A percentile compares a stretch with the other conserved stretches of the same genome.
Conservation (phyloP, 2,888 invertebrate genomes). For the Hydropsyche betteni region DNA sequence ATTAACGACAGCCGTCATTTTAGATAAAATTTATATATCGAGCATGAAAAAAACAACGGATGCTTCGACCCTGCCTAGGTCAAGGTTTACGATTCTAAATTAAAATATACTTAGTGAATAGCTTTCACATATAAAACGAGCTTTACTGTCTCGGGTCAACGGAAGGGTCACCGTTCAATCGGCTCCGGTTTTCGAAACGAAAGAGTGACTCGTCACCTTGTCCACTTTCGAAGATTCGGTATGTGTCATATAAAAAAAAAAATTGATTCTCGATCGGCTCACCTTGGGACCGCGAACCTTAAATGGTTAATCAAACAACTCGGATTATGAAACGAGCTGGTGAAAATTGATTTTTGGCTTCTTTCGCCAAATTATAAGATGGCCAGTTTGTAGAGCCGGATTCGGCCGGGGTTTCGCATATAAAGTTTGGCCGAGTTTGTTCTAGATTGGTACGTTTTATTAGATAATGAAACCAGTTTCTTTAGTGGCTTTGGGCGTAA, state of each 20-base stretch:
- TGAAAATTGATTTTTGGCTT: neutral
- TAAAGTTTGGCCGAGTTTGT: neutral
- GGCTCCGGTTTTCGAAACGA: too few species aligned
- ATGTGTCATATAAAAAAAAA: neutral
- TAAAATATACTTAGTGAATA: too few species aligned
- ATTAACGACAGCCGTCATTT: too few species aligned
- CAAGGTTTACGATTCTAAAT: too few species aligned
- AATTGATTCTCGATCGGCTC: neutral
- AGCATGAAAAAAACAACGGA: too few species aligned
- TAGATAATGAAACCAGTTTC: slow-evolving; percentile 14
- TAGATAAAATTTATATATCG: too few species aligned
- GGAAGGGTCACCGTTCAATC: too few species aligned
- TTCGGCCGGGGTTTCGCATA: neutral
- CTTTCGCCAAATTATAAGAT: neutral
- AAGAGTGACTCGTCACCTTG: too few species aligned
- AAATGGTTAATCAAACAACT: slow-evolving; percentile 15
- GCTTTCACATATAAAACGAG: too few species aligned
- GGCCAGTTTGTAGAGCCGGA: neutral
- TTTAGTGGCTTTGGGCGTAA: neutral
- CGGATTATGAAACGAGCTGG: neutral
- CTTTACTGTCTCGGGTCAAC: too few species aligned
- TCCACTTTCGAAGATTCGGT: neutral
- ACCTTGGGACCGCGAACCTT: neutral
- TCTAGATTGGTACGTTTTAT: neutral
- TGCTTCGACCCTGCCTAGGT: too few species aligned